Base-by-base conservation (phyloP, 2,113 vertebrate species). In the Lepisosteus osseus region DNA sequence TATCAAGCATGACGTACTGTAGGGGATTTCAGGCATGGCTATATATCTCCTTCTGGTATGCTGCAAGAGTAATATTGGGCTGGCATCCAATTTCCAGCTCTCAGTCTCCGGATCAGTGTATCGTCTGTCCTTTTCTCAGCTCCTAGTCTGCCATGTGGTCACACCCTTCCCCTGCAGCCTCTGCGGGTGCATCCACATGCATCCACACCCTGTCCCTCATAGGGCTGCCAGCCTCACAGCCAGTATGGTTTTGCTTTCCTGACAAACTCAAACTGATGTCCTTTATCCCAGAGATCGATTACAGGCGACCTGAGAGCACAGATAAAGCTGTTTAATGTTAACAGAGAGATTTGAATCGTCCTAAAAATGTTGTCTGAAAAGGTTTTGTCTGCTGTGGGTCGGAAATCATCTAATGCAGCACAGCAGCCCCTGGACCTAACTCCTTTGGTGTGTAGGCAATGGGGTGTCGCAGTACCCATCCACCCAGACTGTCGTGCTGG, bases 251-350 rank as follows among this genome's bases (percentile, higher is more conserved):
- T 5, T 47, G 29, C n/a, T 6, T 8, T 57, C 54, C 40, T 62
- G 61, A 12, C 8, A 12, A 43, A 70, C 40, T 65, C 54, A 6
- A 41, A 5, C 64, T 57, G 64, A 66, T 54, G 11, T n/a, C 6
- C 62, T 2, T 56, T 43, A 44, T 62, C 29, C 12, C 5, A 7
- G 29, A 29, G 57, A 61, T 68, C 72, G 9, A 44, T 8, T 15
- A 51, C 15, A 8, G 47, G 17, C 17, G 61, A 54, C 56, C 45
- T 11, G 44, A 54, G 54, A 67, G 47, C 54, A 54, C 57, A 83
- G 83, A 89, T 86, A 85, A 83, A 82, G 45, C 55, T 67, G 76
- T 88, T 85, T 85, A 87, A 83, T 80, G 82, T 76, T 82, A 85
- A 88, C 81, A 76, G 74, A 69, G 72, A 88, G 86, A 86, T 89